Conservation (phyloP, 2,113 vertebrate genomes). For the Lathamus discolor region DNA sequence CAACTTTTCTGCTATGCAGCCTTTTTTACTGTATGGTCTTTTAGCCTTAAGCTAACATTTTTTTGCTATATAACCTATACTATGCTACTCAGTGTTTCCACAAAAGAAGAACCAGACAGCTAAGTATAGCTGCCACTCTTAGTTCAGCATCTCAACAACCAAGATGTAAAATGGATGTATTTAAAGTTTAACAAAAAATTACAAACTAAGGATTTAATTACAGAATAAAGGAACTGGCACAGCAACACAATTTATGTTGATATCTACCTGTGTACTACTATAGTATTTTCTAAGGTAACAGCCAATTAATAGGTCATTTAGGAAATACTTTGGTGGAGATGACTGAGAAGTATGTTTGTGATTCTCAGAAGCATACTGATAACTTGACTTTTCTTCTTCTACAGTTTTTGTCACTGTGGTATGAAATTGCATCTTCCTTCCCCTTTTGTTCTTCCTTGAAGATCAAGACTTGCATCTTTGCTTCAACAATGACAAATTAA, state of each 20-base stretch:
- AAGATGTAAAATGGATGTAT: background rate
- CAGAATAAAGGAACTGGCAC: background rate
- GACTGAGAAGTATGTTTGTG: background rate
- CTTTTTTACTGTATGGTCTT: background rate
- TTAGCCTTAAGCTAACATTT: background rate
- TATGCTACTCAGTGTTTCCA: background rate
- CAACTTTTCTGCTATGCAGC: background rate
- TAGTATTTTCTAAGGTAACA: background rate
- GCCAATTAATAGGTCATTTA: background rate
- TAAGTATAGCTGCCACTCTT: background rate
- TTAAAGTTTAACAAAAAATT: background rate
- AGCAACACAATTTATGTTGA: background rate
- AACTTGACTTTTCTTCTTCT: background rate
- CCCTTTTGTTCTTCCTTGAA: background rate
- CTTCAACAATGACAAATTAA: background rate
- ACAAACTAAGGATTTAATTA: background rate
- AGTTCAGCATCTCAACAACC: background rate
- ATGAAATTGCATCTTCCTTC: background rate
- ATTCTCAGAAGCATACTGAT: background rate
- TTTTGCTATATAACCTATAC: background rate
- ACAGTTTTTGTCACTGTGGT: background rate
- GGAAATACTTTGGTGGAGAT: background rate
- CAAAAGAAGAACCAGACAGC: background rate
- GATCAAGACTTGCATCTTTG: background rate
- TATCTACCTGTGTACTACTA: background rate